Conservation (phyloP, 2,113 vertebrate species). For the Tyrannus savana region DNA sequence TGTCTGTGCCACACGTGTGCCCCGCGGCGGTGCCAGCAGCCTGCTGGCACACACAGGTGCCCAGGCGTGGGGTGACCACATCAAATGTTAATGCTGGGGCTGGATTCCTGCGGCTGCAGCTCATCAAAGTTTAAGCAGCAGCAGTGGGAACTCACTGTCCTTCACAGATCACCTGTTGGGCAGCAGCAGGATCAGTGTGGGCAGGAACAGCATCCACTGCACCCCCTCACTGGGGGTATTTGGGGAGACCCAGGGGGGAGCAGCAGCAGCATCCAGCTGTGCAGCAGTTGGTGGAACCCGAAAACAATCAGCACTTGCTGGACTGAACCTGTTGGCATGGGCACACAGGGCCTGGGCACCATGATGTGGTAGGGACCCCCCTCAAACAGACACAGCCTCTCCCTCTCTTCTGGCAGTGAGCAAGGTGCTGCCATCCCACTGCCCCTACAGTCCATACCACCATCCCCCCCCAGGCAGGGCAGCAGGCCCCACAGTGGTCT, state of each 20-base stretch:
- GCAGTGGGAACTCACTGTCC: constrained; percentile 75
- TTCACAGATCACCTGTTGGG: neutral
- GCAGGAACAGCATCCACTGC: neutral
- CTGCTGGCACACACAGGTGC: neutral
- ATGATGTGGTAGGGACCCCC: neutral
- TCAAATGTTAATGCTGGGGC: constrained; percentile 85
- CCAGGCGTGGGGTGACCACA: neutral
- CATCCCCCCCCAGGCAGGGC: neutral
- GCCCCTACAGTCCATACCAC: rapidly evolving
- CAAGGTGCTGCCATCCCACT: neutral
- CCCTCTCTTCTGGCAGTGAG: neutral
- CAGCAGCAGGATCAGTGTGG: rapidly evolving
- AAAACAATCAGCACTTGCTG: neutral
- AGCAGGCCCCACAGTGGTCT: rapidly evolving
- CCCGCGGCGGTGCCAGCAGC: rapidly evolving
- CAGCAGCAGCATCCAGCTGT: neutral
- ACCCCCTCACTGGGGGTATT: rapidly evolving
- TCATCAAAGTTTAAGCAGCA: constrained; percentile 85
- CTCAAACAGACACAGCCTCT: rapidly evolving
- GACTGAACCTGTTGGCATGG: rapidly evolving
- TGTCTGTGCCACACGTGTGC: neutral
- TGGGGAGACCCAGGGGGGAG: neutral
- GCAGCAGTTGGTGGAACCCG: neutral
- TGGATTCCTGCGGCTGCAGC: constrained; percentile 73
- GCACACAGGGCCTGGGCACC: neutral